These are phyloP conservation scores for Imbricaverruca yamaguchii DNA, from an alignment of 2,888 invertebrate species.

Conservation along the genomic window DNA sequence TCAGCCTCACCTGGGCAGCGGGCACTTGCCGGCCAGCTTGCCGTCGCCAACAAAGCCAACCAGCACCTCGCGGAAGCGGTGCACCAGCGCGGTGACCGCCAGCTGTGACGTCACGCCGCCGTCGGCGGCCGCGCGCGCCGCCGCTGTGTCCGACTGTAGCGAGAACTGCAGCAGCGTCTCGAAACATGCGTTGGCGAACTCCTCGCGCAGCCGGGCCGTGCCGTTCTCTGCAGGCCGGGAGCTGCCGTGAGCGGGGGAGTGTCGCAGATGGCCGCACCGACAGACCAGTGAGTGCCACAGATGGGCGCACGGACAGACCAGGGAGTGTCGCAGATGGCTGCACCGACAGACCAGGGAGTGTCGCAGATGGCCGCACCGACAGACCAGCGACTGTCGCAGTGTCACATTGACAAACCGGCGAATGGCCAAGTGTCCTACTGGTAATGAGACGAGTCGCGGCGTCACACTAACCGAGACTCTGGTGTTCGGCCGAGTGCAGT, in stretches of 20 bases:
- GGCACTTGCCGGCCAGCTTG: constrained; percentile 72
- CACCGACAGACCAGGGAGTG: too few species aligned
- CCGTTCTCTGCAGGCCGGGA: constrained; percentile 54
- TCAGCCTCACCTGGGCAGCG: constrained; percentile 60
- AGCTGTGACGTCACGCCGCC: constrained; percentile 50
- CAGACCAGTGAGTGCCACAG: too few species aligned
- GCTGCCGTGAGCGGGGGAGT: too few species aligned
- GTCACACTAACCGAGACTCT: not conserved
- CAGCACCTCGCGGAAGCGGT: constrained; percentile 87
- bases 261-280: too few species aligned
- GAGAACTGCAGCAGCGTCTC: constrained; percentile 93
- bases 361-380: too few species aligned
- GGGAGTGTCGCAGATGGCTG: too few species aligned
- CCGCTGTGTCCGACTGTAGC: constrained; percentile 41
- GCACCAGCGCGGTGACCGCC: constrained; percentile 84
- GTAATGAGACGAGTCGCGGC: too few species aligned
- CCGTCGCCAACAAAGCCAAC: constrained; percentile 79
- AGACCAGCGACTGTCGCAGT: too few species aligned
- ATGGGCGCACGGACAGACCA: too few species aligned
- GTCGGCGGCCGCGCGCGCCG: not conserved
- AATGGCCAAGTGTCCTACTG: too few species aligned
- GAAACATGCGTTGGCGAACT: constrained; percentile 93
- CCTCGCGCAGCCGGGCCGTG: constrained; percentile 75
- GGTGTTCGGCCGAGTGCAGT: constrained; percentile 56
- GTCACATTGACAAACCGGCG: too few species aligned